Conservation (phyloP, 2,113 vertebrate genomes). For the Heterocephalus glaber region DNA sequence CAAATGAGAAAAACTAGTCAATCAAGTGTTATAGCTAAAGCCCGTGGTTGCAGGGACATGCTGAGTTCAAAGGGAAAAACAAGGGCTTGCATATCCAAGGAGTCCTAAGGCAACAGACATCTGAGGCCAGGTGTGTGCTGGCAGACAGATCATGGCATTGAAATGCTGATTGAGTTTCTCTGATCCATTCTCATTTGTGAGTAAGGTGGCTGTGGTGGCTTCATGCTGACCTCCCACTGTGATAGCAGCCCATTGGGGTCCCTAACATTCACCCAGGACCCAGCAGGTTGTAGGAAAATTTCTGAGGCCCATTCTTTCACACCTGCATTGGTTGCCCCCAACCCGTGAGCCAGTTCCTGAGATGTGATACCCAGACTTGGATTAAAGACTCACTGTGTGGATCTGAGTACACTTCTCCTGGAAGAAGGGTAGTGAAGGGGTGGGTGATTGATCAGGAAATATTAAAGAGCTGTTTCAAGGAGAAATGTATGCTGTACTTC, state of each 20-base stretch:
- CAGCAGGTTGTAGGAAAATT: background rate
- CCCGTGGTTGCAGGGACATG: background rate
- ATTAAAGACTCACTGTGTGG: background rate
- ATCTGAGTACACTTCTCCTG: background rate
- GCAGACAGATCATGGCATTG: background rate
- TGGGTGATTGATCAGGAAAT: background rate
- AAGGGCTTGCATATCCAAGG: background rate
- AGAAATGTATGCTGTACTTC: background rate
- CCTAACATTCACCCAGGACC: too few species aligned
- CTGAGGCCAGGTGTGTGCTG: background rate
- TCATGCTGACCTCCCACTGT: background rate
- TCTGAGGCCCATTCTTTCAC: background rate
- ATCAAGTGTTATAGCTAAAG: background rate
- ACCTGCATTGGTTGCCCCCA: background rate
- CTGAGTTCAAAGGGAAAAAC: background rate
- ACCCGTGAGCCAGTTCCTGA: background rate
- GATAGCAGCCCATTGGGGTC: rapidly evolving
- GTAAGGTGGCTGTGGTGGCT: background rate
- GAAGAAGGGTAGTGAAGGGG: background rate
- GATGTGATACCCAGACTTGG: background rate
- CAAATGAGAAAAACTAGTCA: background rate
- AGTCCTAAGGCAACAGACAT: background rate
- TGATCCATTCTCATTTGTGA: background rate
- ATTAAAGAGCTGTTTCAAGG: background rate
- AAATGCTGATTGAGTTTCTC: background rate